These are phyloP conservation scores for Procapra przewalskii DNA, from an alignment of 2,113 vertebrate species.

Conservation along the genomic window DNA sequence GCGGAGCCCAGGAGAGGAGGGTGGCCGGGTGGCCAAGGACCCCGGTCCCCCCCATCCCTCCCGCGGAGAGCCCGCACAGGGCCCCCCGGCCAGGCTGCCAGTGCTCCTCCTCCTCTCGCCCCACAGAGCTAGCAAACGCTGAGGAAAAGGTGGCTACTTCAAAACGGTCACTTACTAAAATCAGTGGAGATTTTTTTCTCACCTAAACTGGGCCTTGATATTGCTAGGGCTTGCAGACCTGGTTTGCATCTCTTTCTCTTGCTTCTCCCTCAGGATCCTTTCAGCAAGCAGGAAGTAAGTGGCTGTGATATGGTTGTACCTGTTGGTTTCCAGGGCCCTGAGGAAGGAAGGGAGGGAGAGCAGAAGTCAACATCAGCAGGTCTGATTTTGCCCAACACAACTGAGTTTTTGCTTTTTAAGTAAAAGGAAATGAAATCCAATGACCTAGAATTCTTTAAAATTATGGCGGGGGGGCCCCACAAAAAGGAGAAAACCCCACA, in stretches of 20 bases:
- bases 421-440: not conserved
- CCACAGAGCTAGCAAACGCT: not conserved
- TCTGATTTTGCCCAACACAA: not conserved
- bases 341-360: slow-evolving; percentile 50
- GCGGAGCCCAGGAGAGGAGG: not conserved
- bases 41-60: fast-evolving
- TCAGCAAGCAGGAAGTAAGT: slow-evolving; percentile 98
- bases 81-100: not conserved
- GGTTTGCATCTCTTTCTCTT: slow-evolving; percentile 95
- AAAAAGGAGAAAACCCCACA: not conserved
- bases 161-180: slow-evolving; percentile 24
- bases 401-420: not conserved
- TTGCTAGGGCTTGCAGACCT: slow-evolving; percentile 96
- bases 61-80: fast-evolving
- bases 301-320: slow-evolving; percentile 99
- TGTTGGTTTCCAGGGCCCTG: slow-evolving; percentile 97
- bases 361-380: not conserved
- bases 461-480: not conserved
- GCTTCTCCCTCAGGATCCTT: slow-evolving; percentile 95
- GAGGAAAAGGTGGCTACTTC: not conserved
- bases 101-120: not conserved
- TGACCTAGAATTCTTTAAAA: not conserved
- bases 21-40: fast-evolving
- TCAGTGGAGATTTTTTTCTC: slow-evolving; percentile 61
- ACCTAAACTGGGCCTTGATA: slow-evolving; percentile 99